These are phyloP conservation scores for Oxystoma pomonae DNA, from an alignment of 2,888 invertebrate genomes.

Conservation along the genomic window DNA sequence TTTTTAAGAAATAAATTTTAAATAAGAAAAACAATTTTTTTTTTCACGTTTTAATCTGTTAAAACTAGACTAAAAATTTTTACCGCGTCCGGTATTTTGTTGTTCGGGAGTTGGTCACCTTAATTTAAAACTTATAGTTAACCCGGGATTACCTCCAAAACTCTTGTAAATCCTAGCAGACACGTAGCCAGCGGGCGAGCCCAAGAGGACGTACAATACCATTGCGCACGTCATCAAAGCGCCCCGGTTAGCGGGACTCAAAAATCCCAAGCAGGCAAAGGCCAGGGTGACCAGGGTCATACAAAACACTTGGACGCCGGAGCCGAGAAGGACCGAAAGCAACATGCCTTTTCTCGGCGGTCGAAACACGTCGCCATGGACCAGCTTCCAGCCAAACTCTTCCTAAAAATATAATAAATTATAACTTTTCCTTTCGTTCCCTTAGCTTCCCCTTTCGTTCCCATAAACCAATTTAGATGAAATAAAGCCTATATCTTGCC, in stretches of 20 bases:
- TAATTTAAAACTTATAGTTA: too few species aligned
- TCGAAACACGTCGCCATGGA: slow-evolving; percentile 96
- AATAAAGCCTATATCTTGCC: too few species aligned
- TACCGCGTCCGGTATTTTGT: too few species aligned
- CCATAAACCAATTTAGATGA: too few species aligned
- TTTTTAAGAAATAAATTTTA: too few species aligned
- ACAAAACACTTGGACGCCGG: slow-evolving; percentile 92
- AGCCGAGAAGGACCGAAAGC: slow-evolving; percentile 92
- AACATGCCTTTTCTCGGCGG: slow-evolving; percentile 97
- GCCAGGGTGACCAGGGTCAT: slow-evolving; percentile 95
- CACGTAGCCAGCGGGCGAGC: slow-evolving; percentile 95
- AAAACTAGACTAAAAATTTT: too few species aligned
- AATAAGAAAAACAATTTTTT: too few species aligned
- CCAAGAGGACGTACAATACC: slow-evolving; percentile 94
- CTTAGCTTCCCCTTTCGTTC: too few species aligned
- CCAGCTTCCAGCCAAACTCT: slow-evolving; percentile 96
- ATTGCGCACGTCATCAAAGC: slow-evolving; percentile 98
- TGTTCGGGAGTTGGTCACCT: too few species aligned
- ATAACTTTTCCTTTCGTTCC: too few species aligned
- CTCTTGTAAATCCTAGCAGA: slow-evolving; percentile 97
- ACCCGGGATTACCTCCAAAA: slow-evolving; percentile 73
- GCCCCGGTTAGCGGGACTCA: slow-evolving; percentile 97
- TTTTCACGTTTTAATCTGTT: too few species aligned
- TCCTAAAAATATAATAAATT: too few species aligned
- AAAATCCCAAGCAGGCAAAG: slow-evolving; percentile 98